These are phyloP conservation scores for Elaphurus davidianus DNA, from an alignment of 2,113 vertebrate genomes.

Conservation along the genomic window DNA sequence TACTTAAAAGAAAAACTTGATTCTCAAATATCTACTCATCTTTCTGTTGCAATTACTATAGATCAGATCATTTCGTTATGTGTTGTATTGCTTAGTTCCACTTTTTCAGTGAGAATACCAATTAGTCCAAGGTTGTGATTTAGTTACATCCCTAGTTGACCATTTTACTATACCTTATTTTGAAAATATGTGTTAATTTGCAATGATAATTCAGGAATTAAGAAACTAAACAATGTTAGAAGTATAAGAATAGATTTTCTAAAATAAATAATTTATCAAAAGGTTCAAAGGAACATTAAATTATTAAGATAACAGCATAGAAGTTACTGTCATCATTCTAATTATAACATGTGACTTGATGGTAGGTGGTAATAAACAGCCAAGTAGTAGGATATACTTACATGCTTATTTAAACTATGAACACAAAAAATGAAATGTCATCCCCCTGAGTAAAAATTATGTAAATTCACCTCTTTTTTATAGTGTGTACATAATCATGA, in stretches of 20 bases:
- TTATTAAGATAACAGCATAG: background rate
- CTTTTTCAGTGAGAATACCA: background rate
- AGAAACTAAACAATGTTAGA: background rate
- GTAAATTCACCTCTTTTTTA: background rate
- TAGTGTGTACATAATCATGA: background rate
- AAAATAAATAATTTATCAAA: background rate
- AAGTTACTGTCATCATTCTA: background rate
- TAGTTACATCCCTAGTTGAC: background rate
- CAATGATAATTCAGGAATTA: background rate
- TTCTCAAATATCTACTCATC: background rate
- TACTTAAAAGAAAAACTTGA: background rate
- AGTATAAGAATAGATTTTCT: background rate
- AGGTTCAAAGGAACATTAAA: background rate
- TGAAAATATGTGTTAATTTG: background rate
- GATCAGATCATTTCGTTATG: background rate
- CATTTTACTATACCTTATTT: background rate
- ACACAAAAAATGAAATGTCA: background rate
- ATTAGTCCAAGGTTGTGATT: background rate
- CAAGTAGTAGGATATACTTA: background rate
- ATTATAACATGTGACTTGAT: background rate
- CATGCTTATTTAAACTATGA: background rate
- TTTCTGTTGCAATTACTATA: background rate
- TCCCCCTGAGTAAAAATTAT: background rate
- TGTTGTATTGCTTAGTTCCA: background rate
- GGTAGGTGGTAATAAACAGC: background rate